Evolutionary conservation across 2,888 invertebrate genomes (phyloP).

Genomic region (Petrolisthes cinctipes): DNA sequence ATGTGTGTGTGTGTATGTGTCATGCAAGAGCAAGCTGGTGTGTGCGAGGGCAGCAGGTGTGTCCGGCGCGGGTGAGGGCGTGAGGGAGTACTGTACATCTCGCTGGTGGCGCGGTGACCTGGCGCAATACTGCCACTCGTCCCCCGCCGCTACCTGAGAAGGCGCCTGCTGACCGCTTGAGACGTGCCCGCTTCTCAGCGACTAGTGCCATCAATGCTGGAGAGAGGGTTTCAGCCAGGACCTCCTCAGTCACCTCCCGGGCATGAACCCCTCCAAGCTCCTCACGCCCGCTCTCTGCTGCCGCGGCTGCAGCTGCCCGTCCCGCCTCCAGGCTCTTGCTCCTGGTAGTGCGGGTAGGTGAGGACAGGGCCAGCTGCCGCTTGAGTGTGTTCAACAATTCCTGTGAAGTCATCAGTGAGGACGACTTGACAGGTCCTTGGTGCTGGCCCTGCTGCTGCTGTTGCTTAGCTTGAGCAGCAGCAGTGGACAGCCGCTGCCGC

Average conservation of each 20-base stretch:
- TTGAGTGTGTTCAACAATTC: slow-evolving; percentile 65
- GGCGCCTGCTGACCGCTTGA: slow-evolving; percentile 62
- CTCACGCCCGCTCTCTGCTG: slow-evolving; percentile 50
- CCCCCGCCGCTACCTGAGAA: slow-evolving; percentile 65
- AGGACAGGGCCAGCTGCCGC: slow-evolving; percentile 63
- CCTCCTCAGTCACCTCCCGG: slow-evolving; percentile 32
- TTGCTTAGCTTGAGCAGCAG: slow-evolving; percentile 15
- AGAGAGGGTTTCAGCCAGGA: slow-evolving; percentile 45
- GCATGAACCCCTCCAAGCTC: slow-evolving; percentile 35
- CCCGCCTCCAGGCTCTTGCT: slow-evolving; percentile 65
- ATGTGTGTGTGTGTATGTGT: slow-evolving; percentile 23
- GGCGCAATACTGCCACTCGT: slow-evolving; percentile 57
- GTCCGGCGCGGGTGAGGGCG: slow-evolving; percentile 39
- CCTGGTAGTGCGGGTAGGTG: slow-evolving; percentile 56
- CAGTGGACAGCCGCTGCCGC: slow-evolving; percentile 34
- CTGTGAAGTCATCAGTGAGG: slow-evolving; percentile 63
- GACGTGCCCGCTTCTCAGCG: slow-evolving; percentile 63
- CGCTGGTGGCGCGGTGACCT: slow-evolving; percentile 62
- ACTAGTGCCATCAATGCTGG: slow-evolving; percentile 64
- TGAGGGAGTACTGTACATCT: slow-evolving; percentile 62
- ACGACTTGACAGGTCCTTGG: slow-evolving; percentile 55
- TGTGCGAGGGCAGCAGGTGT: slow-evolving; percentile 58
- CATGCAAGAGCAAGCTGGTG: slow-evolving; percentile 34
- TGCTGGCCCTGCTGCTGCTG: slow-evolving; percentile 34
- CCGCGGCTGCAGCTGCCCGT: slow-evolving; percentile 52